Evolutionary conservation across 2,888 invertebrate genomes (phyloP).

Genomic region (Xestia c-nigrum): DNA sequence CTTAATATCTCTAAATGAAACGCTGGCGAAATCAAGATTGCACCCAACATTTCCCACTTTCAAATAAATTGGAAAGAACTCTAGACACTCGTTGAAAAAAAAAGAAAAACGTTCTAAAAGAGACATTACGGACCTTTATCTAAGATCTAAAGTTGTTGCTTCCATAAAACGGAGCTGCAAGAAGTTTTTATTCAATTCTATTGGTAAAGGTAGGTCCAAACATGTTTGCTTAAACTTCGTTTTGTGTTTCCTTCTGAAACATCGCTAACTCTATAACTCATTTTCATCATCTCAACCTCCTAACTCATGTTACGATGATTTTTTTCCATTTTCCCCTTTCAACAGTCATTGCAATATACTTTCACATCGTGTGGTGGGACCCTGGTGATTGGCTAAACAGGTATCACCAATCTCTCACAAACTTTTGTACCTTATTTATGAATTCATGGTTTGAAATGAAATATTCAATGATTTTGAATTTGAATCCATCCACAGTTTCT

Average conservation of each 20-base stretch:
- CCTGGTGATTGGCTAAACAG: too few species aligned
- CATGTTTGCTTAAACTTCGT: neutral
- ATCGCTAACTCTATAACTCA: neutral
- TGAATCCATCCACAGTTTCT: too few species aligned
- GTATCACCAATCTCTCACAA: too few species aligned
- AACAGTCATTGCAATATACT: too few species aligned
- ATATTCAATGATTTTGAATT: too few species aligned
- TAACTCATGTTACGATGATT: too few species aligned
- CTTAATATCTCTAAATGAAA: constrained; percentile 41
- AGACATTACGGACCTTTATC: constrained; percentile 34
- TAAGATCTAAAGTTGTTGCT: constrained; percentile 40
- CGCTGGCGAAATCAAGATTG: constrained; percentile 50
- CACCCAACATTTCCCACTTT: constrained; percentile 35
- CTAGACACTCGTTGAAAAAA: constrained; percentile 36
- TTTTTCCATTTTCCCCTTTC: too few species aligned
- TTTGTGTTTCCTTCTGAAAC: neutral
- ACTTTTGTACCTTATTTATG: too few species aligned
- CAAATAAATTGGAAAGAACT: constrained; percentile 57
- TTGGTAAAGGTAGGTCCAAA: neutral
- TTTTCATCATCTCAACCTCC: neutral
- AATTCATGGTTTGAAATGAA: too few species aligned
- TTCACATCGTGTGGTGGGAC: too few species aligned
- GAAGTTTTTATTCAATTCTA: constrained; percentile 31
- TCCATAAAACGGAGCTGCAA: constrained; percentile 15
- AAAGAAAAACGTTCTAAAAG: constrained; percentile 1